Percentiles rank a stretch among this genome's conserved stretches.
phyloP scores from a whole-genome alignment of 2,113 vertebrate species.

The Urocynchramus pylzowi region DNA sequence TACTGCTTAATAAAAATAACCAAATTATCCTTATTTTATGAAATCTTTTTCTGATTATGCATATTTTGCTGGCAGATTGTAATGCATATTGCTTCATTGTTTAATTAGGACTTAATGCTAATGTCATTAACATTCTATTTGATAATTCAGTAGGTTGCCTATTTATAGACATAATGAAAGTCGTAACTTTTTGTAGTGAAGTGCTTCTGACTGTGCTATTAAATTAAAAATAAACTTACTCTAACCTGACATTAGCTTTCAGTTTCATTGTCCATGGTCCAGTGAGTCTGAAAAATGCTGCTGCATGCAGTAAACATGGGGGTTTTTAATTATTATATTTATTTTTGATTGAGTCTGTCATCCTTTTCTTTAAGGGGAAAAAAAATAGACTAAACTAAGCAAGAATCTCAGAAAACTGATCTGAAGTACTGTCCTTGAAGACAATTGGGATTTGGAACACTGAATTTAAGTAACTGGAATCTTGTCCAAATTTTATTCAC shows the following conservation, averaged over 20 bases:
- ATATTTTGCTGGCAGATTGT: conserved; percentile 36
- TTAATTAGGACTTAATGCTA: conserved; percentile 66
- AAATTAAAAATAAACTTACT: conserved; percentile 36
- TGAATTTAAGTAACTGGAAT: background rate
- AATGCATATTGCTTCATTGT: conserved; percentile 52
- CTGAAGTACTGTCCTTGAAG: background rate
- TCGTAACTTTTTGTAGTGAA: background rate
- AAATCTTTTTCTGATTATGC: conserved; percentile 36
- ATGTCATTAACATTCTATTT: conserved; percentile 52
- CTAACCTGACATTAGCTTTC: conserved; percentile 4
- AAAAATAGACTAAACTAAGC: background rate
- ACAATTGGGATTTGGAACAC: background rate
- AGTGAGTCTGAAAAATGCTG: conserved; percentile 4
- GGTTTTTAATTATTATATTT: fast-evolving
- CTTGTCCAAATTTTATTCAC: background rate
- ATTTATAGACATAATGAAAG: conserved; percentile 58
- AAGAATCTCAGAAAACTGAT: background rate
- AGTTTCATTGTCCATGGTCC: background rate
- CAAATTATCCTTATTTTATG: conserved; percentile 28
- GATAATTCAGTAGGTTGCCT: conserved; percentile 37
- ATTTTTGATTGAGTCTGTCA: background rate
- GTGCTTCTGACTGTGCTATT: conserved; percentile 34
- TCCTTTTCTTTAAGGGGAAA: background rate
- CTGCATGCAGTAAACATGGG: background rate
- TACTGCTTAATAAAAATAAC: conserved; percentile 48